phyloP scores from a whole-genome alignment of 2,113 vertebrate genomes.

The Nicator chloris region DNA sequence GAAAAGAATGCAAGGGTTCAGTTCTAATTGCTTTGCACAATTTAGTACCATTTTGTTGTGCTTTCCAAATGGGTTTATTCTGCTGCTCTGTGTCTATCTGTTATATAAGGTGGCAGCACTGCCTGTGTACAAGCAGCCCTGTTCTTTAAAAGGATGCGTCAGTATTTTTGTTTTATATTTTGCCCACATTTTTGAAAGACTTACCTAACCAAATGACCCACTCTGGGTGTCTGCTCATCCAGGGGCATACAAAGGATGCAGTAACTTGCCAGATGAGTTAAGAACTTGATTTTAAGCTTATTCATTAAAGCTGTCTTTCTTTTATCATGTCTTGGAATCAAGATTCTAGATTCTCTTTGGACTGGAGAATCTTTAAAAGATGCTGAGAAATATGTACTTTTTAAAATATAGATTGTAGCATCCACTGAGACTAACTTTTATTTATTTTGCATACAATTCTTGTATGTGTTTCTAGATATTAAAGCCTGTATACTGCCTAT shows the following conservation, averaged over 20 bases:
- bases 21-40: neutral
- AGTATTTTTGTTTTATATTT: neutral
- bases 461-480: neutral
- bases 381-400: neutral
- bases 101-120: neutral
- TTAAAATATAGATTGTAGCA: neutral
- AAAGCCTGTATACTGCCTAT: neutral
- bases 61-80: neutral
- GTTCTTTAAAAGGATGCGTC: neutral
- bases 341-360: neutral
- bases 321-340: neutral
- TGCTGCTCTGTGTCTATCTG: neutral
- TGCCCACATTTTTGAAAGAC: neutral
- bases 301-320: neutral
- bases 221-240: neutral
- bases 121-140: neutral
- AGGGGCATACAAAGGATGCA: neutral
- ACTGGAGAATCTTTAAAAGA: neutral
- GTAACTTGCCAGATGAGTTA: neutral
- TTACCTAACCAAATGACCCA: neutral
- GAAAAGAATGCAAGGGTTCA: constrained; percentile 1
- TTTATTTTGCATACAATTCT: neutral
- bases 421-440: neutral
- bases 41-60: neutral
- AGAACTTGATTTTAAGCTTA: neutral